Evolutionary conservation across 2,113 vertebrate species (phyloP), one percentile per base, ranked within the genome.

Genomic region (Zosterops hypoxanthus): DNA sequence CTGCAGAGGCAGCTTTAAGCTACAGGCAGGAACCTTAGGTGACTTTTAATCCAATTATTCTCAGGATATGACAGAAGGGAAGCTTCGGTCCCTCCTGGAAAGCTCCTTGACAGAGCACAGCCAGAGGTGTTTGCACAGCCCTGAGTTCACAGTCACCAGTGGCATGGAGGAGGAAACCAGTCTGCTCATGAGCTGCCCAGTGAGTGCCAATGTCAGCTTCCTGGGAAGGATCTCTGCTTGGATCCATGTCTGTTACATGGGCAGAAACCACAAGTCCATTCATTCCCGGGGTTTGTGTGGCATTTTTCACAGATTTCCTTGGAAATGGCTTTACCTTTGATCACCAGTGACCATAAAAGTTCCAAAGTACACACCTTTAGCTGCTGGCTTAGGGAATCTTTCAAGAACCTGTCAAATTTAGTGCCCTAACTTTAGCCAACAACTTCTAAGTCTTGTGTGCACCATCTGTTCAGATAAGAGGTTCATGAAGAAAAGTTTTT

Each of bases 141-240:
- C 98, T 0, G 94, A 87, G 29, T 98, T 98, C 90, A 97, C 94
- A 1, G 83, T 98, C 28, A 97, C 95, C 33, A 91, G 79, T 5
- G 97, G 96, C 16, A 88, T 75, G 64, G 98, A 97, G 77, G 97
- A 97, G 33, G 96, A 93, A 28, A 2, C 96, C 56, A 97, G 36
- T n/a, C 98, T 98, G 7, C 97, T 98, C 61, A 98, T 98, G 98
- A 98, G 95, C 94, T 98, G 98, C 20, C 50, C 44, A 59, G 98
- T 98, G 94, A 95, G 95, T 90, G 34, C 4, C 1, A 39, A 5
- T 4, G 21, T 25, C 63, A 71, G 25, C 5, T 1, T 52, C 76
- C 53, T 26, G 76, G 59, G 12, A 23, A 10, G 47, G 34, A 41
- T n/a, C 52, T 61, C 60, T 60, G 70, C 60, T 39, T 7, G 34